Percentiles rank a stretch among this genome's conserved stretches.
phyloP scores from a whole-genome alignment of 2,888 invertebrate species.

The Oscheius sp. region DNA sequence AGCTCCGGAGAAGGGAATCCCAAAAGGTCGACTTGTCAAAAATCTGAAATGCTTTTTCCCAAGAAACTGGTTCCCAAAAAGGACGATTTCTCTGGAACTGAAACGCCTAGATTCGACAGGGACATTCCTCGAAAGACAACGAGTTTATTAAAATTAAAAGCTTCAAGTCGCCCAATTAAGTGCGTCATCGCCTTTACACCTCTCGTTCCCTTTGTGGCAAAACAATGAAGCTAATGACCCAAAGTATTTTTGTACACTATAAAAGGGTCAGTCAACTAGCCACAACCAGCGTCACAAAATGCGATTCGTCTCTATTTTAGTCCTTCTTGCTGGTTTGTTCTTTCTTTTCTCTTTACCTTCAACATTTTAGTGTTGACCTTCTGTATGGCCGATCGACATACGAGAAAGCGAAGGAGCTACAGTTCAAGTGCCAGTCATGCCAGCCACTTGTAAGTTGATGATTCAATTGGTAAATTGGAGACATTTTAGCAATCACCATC shows the following conservation, averaged over 20 bases:
- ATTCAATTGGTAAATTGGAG: not conserved
- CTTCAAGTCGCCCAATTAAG: too few relatives aligned
- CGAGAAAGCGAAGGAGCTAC: conserved; percentile 6
- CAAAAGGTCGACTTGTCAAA: not conserved
- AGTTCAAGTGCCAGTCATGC: conserved; percentile 15
- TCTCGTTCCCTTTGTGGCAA: not conserved
- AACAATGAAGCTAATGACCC: conserved; percentile 9
- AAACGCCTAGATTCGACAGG: too few relatives aligned
- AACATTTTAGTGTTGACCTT: not conserved
- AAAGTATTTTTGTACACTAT: conserved; percentile 3
- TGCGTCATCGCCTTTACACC: not conserved
- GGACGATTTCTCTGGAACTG: too few relatives aligned
- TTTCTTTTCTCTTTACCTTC: not conserved
- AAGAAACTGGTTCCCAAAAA: too few relatives aligned
- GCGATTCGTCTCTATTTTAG: not conserved
- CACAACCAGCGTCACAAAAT: not conserved
- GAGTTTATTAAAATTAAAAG: too few relatives aligned
- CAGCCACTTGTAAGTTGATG: conserved; percentile 14
- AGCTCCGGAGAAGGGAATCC: too few relatives aligned
- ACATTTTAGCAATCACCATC: conserved; percentile 9
- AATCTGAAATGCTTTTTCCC: too few relatives aligned
- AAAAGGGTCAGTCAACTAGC: conserved; percentile 1
- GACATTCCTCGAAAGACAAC: too few relatives aligned
- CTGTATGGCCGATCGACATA: not conserved
- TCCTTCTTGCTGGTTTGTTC: not conserved